Evolutionary conservation across 92 coral and sea anemone species (phyloP), one percentile per base, ranked within the genome.

Genomic region (Epizoanthus stellaris): DNA sequence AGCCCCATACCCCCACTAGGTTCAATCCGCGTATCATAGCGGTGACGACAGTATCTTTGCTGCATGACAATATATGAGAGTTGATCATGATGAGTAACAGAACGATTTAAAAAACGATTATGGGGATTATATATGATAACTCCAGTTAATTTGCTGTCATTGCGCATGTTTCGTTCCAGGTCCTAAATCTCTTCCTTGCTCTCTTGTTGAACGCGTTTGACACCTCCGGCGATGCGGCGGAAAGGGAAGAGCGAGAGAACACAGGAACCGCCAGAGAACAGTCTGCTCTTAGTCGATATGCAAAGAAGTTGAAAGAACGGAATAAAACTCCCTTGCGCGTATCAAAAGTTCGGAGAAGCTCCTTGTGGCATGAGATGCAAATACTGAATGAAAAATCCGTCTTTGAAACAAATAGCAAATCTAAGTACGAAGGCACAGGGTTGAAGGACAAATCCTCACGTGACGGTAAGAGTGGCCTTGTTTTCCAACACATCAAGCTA

Each of bases 121-220:
- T 43, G 75, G 4, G 14, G 16, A 38, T n/a, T 10, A 23, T 11
- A 4, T 6, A 23, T 43, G 5, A 4, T 4, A 38, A 19, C 30
- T 16, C 19, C 30, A 40, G 10, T 30, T 30, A 16, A 40, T 8
- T 17, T 73, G 21, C 7, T 63, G 12, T n/a, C 56, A n/a, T 7
- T 73, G 21, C 5, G 13, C 56, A 16, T 36, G 52, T 69, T 65
- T 20, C 36, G 43, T 85, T 70, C 4, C 85, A 91, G 93, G 93
- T 91, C 14, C 83, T 91, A 20, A 93, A 93, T 57, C 95, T 93
- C 21, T 93, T 93, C 75, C 90, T 93, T 15, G 97, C 97, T 39
- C 90, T 93, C 15, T 82, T 93, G 69, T 70, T 93, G 85, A 93
- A 92, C 69, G 89, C 97, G 16, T 93, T 93, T 77, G 97, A 93